Evolutionary conservation across 2,113 vertebrate genomes (phyloP).

Genomic region (Nibea albiflora): DNA sequence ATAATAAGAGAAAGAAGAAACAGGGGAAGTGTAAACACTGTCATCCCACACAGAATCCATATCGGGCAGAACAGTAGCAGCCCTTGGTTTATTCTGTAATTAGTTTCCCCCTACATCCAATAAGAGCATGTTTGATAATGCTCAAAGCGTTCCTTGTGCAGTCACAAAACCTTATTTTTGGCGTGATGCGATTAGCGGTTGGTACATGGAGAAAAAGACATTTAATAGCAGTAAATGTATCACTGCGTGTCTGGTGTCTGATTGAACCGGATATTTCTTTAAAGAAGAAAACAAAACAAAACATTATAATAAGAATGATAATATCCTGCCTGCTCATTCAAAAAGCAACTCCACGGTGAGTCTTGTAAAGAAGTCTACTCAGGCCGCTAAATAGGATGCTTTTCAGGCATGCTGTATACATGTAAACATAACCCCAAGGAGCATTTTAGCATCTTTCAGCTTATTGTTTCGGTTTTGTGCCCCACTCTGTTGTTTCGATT

Average conservation of each 20-base stretch:
- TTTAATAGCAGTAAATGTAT: background rate
- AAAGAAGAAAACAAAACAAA: too few species aligned
- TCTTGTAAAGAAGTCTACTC: too few species aligned
- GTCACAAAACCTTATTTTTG: background rate
- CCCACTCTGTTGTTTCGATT: too few species aligned
- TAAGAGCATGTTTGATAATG: background rate
- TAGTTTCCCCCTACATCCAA: background rate
- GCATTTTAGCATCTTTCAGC: too few species aligned
- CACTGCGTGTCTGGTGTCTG: background rate
- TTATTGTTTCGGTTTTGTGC: too few species aligned
- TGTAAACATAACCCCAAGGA: too few species aligned
- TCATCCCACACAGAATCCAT: conserved; percentile 12
- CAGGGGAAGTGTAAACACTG: conserved; percentile 9
- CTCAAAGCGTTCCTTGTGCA: background rate
- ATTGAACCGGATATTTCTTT: background rate
- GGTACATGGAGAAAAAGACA: background rate
- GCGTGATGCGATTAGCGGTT: background rate
- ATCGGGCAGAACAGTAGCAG: background rate
- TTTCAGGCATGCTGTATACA: too few species aligned
- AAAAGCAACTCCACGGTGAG: background rate
- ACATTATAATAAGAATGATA: too few species aligned
- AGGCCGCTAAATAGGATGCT: too few species aligned
- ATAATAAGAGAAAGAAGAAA: conserved; percentile 23
- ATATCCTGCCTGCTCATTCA: background rate
- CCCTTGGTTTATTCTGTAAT: background rate